Percentiles rank a stretch among this genome's conserved stretches.
phyloP scores from a whole-genome alignment of 1,140 invertebrate genomes.

The Drosophila busckii region DNA sequence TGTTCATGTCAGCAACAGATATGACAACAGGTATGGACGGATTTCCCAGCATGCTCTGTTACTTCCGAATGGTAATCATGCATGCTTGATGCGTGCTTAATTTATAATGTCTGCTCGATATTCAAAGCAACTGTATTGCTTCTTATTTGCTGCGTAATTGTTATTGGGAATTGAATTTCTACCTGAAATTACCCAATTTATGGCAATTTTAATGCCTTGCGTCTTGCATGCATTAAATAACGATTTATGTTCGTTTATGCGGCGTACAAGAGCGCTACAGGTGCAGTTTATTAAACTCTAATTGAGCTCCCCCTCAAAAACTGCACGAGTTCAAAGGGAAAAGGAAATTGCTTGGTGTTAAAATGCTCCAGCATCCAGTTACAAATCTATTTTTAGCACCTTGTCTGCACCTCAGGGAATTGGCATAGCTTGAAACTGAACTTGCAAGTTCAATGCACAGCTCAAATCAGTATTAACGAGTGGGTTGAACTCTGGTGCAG shows the following conservation, averaged over 20 bases:
- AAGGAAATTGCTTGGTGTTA: conserved; percentile 55
- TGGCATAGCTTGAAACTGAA: conserved; percentile 4
- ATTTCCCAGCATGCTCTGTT: too few species aligned
- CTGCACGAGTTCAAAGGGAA: conserved; percentile 38
- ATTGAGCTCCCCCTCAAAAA: conserved; percentile 8
- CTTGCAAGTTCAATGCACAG: conserved; percentile 55
- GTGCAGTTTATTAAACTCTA: conserved; percentile 47
- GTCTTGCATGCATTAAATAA: conserved; percentile 31
- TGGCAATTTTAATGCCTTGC: conserved; percentile 1
- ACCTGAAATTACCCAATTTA: conserved; percentile 12
- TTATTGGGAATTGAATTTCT: too few species aligned
- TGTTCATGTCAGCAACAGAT: too few species aligned
- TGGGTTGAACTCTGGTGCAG: conserved; percentile 5
- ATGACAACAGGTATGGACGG: too few species aligned
- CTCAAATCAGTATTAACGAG: conserved; percentile 7
- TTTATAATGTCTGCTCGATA: too few species aligned
- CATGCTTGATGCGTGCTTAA: too few species aligned
- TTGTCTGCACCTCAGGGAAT: conserved; percentile 21
- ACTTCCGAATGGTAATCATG: too few species aligned
- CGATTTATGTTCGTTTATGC: conserved; percentile 18
- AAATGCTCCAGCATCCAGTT: conserved; percentile 36
- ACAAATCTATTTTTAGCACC: conserved; percentile 31
- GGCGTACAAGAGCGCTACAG: conserved; percentile 16
- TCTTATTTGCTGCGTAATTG: too few species aligned
- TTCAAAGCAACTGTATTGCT: too few species aligned